Conservation (phyloP, 2,797 vertebrate genomes). For the Discoglossus pictus region DNA sequence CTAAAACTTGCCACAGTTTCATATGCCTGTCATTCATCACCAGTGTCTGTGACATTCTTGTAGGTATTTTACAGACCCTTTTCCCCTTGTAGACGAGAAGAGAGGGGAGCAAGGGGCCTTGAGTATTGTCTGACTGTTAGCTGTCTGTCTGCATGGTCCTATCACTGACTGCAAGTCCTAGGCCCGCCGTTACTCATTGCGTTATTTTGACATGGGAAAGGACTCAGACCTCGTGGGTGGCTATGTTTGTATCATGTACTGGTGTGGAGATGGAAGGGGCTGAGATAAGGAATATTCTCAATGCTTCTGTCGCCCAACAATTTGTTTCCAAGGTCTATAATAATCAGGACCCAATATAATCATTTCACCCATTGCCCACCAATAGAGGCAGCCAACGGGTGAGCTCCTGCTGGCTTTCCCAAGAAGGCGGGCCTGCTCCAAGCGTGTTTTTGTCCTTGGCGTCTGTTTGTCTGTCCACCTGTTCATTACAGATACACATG, state of each 20-base stretch:
- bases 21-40: slow-evolving; percentile 48
- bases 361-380: neutral
- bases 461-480: slow-evolving; percentile 38
- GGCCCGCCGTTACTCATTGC: slow-evolving; percentile 27
- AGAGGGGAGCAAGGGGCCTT: slow-evolving; percentile 30
- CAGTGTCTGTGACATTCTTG: slow-evolving; percentile 51
- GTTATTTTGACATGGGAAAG: slow-evolving; percentile 39
- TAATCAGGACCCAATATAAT: neutral
- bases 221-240: slow-evolving; percentile 28
- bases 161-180: slow-evolving; percentile 49
- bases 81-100: slow-evolving; percentile 23
- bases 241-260: slow-evolving; percentile 38
- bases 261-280: slow-evolving; percentile 29
- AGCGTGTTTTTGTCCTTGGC: slow-evolving; percentile 39
- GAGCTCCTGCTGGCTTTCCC: neutral
- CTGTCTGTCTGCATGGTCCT: slow-evolving; percentile 53
- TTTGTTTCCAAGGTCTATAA: slow-evolving; percentile 6
- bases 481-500: slow-evolving; percentile 30
- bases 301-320: slow-evolving; percentile 36
- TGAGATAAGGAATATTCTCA: slow-evolving; percentile 15
- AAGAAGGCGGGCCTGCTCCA: slow-evolving; percentile 10
- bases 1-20: slow-evolving; percentile 33
- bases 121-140: slow-evolving; percentile 52
- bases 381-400: neutral
- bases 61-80: slow-evolving; percentile 48